A percentile compares a stretch with the other conserved stretches of the same genome.
Evolutionary conservation across 2,888 invertebrate genomes (phyloP).

Genomic region (Agrochola macilenta): DNA sequence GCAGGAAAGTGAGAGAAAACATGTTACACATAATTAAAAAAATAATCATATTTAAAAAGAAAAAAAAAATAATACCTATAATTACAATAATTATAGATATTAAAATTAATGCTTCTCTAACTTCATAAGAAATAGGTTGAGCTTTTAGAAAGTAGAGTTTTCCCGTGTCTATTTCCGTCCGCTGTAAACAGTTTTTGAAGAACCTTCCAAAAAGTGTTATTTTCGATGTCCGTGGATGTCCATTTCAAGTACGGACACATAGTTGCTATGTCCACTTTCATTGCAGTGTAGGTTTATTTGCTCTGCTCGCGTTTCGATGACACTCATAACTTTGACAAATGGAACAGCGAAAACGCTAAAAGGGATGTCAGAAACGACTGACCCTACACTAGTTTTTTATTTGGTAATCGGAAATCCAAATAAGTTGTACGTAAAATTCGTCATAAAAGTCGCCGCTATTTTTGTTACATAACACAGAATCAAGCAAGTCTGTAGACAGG

Average conservation of each 20-base stretch:
- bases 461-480: not conserved
- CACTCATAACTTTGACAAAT: conserved; percentile 27
- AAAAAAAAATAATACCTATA: too few species aligned
- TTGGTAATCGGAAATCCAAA: not conserved
- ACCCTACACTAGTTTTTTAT: too few species aligned
- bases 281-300: conserved; percentile 20
- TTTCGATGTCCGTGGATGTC: not conserved
- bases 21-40: too few species aligned
- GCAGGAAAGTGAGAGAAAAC: too few species aligned
- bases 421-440: not conserved
- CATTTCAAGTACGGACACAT: not conserved
- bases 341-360: conserved; percentile 16
- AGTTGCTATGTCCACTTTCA: not conserved
- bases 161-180: not conserved
- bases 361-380: conserved; percentile 3
- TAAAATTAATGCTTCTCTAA: too few species aligned
- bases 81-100: too few species aligned
- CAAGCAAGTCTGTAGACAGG: too few species aligned
- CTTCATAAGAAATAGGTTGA: too few species aligned
- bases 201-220: not conserved
- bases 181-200: not conserved
- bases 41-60: too few species aligned
- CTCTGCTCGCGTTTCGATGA: not conserved
- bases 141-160: not conserved
- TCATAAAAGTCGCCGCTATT: not conserved